Conservation (phyloP, 2,113 vertebrate genomes). For the Jacana jacana region DNA sequence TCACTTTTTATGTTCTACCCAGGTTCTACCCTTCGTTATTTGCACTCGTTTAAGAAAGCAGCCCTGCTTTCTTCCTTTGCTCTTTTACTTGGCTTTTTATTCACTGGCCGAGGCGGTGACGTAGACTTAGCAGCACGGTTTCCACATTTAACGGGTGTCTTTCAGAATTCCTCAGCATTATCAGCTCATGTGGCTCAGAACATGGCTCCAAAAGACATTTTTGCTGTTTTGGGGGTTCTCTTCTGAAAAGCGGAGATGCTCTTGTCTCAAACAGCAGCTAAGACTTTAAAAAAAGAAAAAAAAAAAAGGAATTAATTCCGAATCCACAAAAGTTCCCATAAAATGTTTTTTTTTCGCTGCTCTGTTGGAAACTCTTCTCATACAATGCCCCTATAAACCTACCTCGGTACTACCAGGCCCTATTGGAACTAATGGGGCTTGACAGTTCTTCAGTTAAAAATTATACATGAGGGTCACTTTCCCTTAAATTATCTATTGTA, state of each 20-base stretch:
- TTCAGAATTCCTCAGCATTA: conserved; percentile 58
- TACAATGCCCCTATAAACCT: conserved; percentile 70
- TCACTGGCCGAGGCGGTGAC: background rate
- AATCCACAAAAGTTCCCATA: conserved; percentile 49
- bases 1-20: conserved; percentile 22
- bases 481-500: conserved; percentile 84
- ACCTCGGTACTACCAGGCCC: conserved; percentile 66
- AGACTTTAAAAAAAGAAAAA: background rate
- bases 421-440: conserved; percentile 83
- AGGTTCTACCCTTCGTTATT: conserved; percentile 41
- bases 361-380: conserved; percentile 65
- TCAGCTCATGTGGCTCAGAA: conserved; percentile 22
- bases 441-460: conserved; percentile 87
- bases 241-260: conserved; percentile 32
- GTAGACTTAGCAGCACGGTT: conserved; percentile 21
- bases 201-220: conserved; percentile 15
- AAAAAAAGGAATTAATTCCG: background rate
- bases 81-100: conserved; percentile 57
- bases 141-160: conserved; percentile 35
- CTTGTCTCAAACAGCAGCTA: conserved; percentile 42
- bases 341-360: conserved; percentile 5
- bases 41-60: background rate
- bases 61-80: conserved; percentile 15
- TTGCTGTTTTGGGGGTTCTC: conserved; percentile 28
- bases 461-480: conserved; percentile 86